Percentiles rank a stretch among this genome's conserved stretches.
Conservation (phyloP, 1,140 invertebrate genomes). For the Cephus cinctus region DNA sequence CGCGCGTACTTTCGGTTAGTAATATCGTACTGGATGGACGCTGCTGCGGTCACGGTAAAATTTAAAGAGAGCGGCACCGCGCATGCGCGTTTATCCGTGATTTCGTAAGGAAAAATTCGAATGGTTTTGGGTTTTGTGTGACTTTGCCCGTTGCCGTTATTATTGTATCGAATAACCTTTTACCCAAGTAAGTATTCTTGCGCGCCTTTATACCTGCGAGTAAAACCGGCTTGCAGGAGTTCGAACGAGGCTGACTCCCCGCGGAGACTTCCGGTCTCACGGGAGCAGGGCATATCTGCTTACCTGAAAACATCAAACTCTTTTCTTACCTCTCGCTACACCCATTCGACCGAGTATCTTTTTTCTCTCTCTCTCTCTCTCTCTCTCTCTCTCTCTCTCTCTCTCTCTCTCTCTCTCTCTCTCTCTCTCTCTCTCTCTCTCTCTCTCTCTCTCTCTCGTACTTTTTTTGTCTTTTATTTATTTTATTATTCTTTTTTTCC, state of each 20-base stretch:
- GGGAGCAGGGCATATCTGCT: slow-evolving; percentile 26
- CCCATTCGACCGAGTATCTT: background rate
- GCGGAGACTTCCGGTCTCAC: slow-evolving; percentile 26
- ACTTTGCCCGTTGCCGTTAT: background rate
- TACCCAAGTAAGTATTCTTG: slow-evolving; percentile 10
- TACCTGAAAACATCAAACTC: slow-evolving; percentile 30
- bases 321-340: slow-evolving; percentile 9
- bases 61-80: too few relatives aligned
- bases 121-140: too few relatives aligned
- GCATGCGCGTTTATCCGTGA: too few relatives aligned
- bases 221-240: slow-evolving; percentile 11
- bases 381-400: background rate
- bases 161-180: slow-evolving; percentile 18
- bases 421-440: too few relatives aligned
- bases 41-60: too few relatives aligned
- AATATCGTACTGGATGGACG: too few relatives aligned
- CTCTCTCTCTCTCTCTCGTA: too few relatives aligned
- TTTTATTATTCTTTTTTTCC: too few relatives aligned
- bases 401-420: background rate
- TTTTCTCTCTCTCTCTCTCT: slow-evolving; percentile 3
- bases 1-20: too few relatives aligned
- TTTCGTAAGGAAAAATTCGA: too few relatives aligned
- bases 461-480: too few relatives aligned
- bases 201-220: slow-evolving; percentile 15
- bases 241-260: slow-evolving; percentile 33